Conservation (phyloP, 2,888 invertebrate genomes). For the Gryllus longicercus region DNA sequence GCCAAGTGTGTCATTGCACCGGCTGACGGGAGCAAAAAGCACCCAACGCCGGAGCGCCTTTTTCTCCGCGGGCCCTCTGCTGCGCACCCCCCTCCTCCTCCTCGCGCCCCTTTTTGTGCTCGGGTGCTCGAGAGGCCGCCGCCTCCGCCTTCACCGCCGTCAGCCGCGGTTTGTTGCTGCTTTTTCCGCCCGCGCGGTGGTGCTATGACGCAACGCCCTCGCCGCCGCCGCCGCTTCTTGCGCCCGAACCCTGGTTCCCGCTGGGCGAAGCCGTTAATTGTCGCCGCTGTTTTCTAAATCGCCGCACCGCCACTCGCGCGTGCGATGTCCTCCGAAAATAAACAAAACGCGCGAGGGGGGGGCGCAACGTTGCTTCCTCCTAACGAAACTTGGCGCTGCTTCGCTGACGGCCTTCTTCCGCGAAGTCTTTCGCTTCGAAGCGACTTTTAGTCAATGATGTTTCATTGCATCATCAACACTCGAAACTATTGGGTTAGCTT, state of each 20-base stretch:
- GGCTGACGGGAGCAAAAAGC: not conserved
- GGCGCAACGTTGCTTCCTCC: no score
- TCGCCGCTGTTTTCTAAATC: constrained; percentile 17
- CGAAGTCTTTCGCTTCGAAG: no score
- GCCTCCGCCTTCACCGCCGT: not conserved
- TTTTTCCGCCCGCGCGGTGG: not conserved
- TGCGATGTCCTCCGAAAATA: not conserved
- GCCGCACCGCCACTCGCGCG: not conserved
- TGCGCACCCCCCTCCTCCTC: not conserved
- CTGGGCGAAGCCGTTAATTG: not conserved
- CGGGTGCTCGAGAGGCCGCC: not conserved
- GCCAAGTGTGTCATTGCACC: constrained; percentile 17
- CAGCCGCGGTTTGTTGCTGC: not conserved
- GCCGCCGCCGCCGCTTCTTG: not conserved
- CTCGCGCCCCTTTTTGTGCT: not conserved
- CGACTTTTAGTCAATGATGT: no score
- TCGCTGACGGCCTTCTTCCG: no score
- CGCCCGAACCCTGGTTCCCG: not conserved
- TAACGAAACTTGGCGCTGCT: no score
- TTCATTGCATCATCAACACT: no score
- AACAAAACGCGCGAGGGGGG: no score
- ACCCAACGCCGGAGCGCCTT: not conserved
- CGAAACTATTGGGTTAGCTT: no score
- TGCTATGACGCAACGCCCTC: not conserved
- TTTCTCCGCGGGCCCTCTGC: not conserved